These are phyloP conservation scores for Aramus guarauna DNA, from an alignment of 2,113 vertebrate species.

Conservation along the genomic window DNA sequence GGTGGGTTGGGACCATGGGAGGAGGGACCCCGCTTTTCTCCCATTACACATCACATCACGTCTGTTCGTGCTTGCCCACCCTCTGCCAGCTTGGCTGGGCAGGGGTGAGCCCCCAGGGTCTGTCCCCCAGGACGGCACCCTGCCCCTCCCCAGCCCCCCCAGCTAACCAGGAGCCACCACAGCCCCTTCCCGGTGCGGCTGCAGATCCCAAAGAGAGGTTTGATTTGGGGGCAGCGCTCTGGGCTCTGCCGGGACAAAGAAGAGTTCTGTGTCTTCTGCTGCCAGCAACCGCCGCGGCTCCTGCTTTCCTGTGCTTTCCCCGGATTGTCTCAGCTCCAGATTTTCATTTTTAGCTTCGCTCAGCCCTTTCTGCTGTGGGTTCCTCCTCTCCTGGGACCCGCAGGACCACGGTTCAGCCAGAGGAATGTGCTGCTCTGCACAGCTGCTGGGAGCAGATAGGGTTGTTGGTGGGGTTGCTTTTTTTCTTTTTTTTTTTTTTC, in stretches of 20 bases:
- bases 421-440: slow-evolving; percentile 68
- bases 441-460: slow-evolving; percentile 48
- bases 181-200: neutral
- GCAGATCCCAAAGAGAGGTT: neutral
- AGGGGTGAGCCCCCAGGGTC: neutral
- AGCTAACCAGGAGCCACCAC: neutral
- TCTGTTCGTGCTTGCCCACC: neutral
- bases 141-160: neutral
- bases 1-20: neutral
- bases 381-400: slow-evolving; percentile 23
- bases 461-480: neutral
- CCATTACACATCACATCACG: rapidly evolving
- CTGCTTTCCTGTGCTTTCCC: neutral
- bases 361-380: slow-evolving; percentile 60
- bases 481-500: neutral
- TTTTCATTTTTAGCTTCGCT: slow-evolving; percentile 40
- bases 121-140: neutral
- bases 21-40: neutral
- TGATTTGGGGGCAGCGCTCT: neutral
- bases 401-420: neutral
- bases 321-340: slow-evolving; percentile 24
- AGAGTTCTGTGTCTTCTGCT: neutral
- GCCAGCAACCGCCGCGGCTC: rapidly evolving
- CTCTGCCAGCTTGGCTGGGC: neutral
- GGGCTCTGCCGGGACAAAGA: neutral